Evolutionary conservation across 2,113 vertebrate species (phyloP).

Genomic region (Cavia aperea): DNA sequence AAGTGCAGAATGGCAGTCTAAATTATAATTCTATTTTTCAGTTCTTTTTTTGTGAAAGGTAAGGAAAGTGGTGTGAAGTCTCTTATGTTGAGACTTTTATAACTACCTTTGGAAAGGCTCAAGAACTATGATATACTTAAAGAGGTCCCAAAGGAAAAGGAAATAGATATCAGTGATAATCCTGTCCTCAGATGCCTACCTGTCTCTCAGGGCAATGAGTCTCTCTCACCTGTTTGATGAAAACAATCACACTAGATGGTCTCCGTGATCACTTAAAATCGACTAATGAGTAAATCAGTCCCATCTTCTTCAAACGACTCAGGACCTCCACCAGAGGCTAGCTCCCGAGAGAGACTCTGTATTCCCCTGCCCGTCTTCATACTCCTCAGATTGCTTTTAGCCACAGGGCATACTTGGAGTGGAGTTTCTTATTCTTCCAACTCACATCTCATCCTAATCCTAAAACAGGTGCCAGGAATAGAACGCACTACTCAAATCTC

Average conservation of each 20-base stretch:
- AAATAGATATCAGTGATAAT: background rate
- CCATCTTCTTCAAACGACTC: background rate
- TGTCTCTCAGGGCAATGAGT: background rate
- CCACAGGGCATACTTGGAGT: background rate
- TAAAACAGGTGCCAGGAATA: background rate
- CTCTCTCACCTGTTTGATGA: background rate
- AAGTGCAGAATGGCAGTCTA: background rate
- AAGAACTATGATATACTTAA: background rate
- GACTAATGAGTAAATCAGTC: background rate
- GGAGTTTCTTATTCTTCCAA: background rate
- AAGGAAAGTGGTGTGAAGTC: background rate
- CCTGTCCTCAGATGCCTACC: background rate
- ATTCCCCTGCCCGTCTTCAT: background rate
- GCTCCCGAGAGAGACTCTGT: background rate
- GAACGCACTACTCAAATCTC: background rate
- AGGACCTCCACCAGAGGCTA: background rate
- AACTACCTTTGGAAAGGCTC: background rate
- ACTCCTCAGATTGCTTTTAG: background rate
- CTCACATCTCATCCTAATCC: background rate
- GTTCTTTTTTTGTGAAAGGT: background rate
- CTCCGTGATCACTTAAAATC: background rate
- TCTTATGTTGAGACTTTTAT: background rate
- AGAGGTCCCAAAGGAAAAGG: background rate
- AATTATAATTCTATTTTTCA: background rate
- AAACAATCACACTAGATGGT: background rate